Evolutionary conservation across 2,797 vertebrate genomes (phyloP), one percentile per base, ranked within the genome.

Genomic region (Serranus cabrilla): DNA sequence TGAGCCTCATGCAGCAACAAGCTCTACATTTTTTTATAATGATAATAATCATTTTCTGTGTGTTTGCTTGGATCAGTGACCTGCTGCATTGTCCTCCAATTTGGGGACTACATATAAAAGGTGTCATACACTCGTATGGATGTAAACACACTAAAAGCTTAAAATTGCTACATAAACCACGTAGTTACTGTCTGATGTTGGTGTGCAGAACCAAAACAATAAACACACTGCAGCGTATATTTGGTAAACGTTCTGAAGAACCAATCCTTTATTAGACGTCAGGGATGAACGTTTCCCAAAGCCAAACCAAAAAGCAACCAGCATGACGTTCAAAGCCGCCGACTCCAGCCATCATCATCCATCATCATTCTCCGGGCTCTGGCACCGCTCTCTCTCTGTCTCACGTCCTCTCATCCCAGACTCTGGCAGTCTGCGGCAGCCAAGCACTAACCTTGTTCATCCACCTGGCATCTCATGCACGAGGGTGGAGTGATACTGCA

Each of bases 321-420:
- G 81, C 60, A 59, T 90, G 75, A 85, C 45, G 57, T 78, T 87
- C 71, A 71, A 74, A 89, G 81, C 75, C 83, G 71, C 74, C 84
- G 87, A 85, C 85, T 89, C 54, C 25, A 71, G 73, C 74, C 76
- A 80, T 87, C 79, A 87, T 86, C 92, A 92, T 94, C 89, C 72
- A 90, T 94, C 90, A 93, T 94, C 85, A 70, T 91, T 85, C 74
- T 65, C 74, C 68, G 55, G 27, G 58, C 70, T 47, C 76, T 87
- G 90, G 87, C 89, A 71, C 71, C 34, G 27, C 78, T 74, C 79
- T 68, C 80, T 42, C 14, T 80, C 77, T 72, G 27, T 42, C 76
- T 71, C 65, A 7, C 63, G 20, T 76, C 60, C 78, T 76, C 83
- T 75, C 55, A 78, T 72, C 78, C 63, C 76, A 75, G 70, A 76